These are phyloP conservation scores for Nesometra sesokonis DNA, from an alignment of 35 echinoderm and acorn worm species.

Conservation along the genomic window DNA sequence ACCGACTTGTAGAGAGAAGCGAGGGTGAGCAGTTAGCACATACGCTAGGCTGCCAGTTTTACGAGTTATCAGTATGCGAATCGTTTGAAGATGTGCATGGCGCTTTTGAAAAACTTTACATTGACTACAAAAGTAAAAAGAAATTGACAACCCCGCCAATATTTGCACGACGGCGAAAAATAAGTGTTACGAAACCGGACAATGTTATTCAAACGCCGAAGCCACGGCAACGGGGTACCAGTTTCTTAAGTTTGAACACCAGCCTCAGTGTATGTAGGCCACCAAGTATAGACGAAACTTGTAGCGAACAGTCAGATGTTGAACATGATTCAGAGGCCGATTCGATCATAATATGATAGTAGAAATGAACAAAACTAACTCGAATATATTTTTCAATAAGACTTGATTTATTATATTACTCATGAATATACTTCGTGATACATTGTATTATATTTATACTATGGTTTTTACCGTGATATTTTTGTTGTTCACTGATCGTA, in stretches of 20 bases:
- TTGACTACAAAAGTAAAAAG: constrained; percentile 48
- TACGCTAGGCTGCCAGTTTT: constrained; percentile 50
- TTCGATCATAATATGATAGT: no score
- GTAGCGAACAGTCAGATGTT: not conserved
- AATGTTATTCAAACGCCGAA: constrained; percentile 51
- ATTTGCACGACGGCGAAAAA: constrained; percentile 43
- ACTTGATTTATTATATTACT: no score
- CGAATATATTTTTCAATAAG: no score
- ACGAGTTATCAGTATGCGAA: constrained; percentile 70
- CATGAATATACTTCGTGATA: no score
- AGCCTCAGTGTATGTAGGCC: not conserved
- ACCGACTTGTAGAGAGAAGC: constrained; percentile 47
- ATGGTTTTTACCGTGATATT: no score
- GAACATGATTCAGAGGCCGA: not conserved
- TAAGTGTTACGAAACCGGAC: constrained; percentile 37
- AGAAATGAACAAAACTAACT: no score
- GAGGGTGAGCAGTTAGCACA: constrained; percentile 55
- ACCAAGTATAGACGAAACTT: not conserved
- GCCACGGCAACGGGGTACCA: constrained; percentile 61
- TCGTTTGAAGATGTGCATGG: constrained; percentile 54
- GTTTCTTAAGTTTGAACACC: constrained; percentile 32
- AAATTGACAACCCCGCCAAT: constrained; percentile 32
- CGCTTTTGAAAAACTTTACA: constrained; percentile 66
- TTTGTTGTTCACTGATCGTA: no score
- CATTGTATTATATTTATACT: no score